Conservation (phyloP, 2,888 invertebrate genomes). For the Drosophila seclusa region DNA sequence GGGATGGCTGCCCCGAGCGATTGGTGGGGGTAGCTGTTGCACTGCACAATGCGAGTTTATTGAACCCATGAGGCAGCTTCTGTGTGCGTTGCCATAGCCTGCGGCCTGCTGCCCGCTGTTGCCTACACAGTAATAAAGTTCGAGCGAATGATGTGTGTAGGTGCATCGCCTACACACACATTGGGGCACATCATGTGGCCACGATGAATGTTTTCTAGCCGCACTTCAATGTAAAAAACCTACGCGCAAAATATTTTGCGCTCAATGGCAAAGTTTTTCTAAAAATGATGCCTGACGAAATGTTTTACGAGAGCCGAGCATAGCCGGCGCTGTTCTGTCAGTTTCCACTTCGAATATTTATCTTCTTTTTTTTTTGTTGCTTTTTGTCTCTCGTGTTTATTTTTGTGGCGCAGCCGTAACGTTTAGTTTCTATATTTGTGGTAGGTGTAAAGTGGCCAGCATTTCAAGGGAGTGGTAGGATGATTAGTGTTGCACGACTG, state of each 20-base stretch:
- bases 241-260: constrained; percentile 35
- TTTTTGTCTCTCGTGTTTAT: not conserved
- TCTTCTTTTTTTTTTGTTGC: constrained; percentile 11
- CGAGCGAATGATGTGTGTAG: constrained; percentile 47
- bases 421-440: constrained; percentile 51
- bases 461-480: not conserved
- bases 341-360: constrained; percentile 23
- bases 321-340: constrained; percentile 11
- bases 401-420: constrained; percentile 36
- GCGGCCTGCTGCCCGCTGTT: constrained; percentile 18
- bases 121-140: constrained; percentile 41
- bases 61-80: constrained; percentile 56
- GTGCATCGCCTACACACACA: constrained; percentile 24
- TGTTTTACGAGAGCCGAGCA: constrained; percentile 13
- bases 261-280: constrained; percentile 60
- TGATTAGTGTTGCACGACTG: constrained; percentile 24
- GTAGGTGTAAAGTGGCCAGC: constrained; percentile 57
- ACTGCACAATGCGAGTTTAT: constrained; percentile 58
- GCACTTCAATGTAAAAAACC: constrained; percentile 55
- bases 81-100: constrained; percentile 12
- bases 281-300: constrained; percentile 46
- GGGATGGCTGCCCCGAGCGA: not conserved
- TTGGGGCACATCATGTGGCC: constrained; percentile 29
- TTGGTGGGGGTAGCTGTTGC: constrained; percentile 13
- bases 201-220: constrained; percentile 45